These are phyloP conservation scores for Dendrocincla fuliginosa DNA, from an alignment of 2,797 vertebrate genomes.

Conservation along the genomic window DNA sequence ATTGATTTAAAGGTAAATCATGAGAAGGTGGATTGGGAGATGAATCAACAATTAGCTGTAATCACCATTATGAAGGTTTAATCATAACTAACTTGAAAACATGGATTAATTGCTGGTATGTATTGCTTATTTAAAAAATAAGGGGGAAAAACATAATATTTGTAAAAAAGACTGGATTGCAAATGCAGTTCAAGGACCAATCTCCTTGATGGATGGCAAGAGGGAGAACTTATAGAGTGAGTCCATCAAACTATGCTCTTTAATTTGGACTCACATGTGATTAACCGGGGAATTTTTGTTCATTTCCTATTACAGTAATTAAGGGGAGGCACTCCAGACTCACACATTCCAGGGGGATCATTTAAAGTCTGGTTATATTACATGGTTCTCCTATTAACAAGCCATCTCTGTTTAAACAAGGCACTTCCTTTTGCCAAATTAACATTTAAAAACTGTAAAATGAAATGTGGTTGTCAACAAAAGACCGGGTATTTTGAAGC, in stretches of 20 bases:
- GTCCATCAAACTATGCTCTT: constrained; percentile 45
- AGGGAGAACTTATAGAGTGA: not conserved
- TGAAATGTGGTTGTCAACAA: not conserved
- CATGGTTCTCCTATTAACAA: constrained; percentile 51
- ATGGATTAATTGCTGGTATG: constrained; percentile 65
- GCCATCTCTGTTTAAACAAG: constrained; percentile 37
- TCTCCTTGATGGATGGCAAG: not conserved
- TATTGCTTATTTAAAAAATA: constrained; percentile 51
- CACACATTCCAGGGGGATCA: constrained; percentile 35
- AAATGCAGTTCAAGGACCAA: constrained; percentile 42
- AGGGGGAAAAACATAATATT: not conserved
- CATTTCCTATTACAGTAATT: constrained; percentile 62
- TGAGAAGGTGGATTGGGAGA: constrained; percentile 52
- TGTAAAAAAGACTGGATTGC: constrained; percentile 22
- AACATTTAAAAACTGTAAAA: constrained; percentile 41
- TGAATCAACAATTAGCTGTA: constrained; percentile 72
- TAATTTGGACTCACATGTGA: constrained; percentile 60
- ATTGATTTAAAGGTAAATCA: constrained; percentile 59
- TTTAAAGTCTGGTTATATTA: constrained; percentile 54
- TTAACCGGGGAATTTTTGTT: constrained; percentile 51
- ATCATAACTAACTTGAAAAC: constrained; percentile 74
- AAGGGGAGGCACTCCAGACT: constrained; percentile 43
- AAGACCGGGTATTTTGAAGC: not conserved
- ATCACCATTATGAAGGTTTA: constrained; percentile 70
- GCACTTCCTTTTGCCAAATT: constrained; percentile 34